Percentiles rank a stretch among this genome's conserved stretches.
These are phyloP conservation scores for Polyommatus iphigenia DNA, from an alignment of 2,888 invertebrate genomes.

Conservation along the genomic window DNA sequence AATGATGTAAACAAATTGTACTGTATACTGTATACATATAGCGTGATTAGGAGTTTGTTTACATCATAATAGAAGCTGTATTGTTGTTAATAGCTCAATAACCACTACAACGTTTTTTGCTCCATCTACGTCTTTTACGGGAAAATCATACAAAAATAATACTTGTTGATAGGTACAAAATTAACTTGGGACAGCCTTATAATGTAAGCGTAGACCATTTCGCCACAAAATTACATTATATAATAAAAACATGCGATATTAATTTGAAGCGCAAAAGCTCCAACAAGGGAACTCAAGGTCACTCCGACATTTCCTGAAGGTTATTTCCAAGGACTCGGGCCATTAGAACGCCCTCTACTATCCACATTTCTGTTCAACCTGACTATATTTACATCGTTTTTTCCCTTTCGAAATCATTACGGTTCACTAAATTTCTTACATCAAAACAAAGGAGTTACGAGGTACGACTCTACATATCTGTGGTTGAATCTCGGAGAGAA, in stretches of 20 bases:
- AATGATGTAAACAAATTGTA: conserved; percentile 7
- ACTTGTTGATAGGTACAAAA: neutral
- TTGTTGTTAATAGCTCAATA: neutral
- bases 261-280: neutral
- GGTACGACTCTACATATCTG: neutral
- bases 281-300: conserved; percentile 39
- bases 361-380: conserved; percentile 25
- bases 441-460: conserved; percentile 3
- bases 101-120: neutral
- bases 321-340: conserved; percentile 56
- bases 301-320: conserved; percentile 50
- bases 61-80: neutral
- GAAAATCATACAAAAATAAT: neutral
- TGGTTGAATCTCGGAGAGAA: neutral
- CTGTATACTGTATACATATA: neutral
- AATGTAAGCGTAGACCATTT: neutral
- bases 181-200: neutral
- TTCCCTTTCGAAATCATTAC: conserved; percentile 23
- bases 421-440: neutral
- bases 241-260: conserved; percentile 5
- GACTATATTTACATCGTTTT: conserved; percentile 30
- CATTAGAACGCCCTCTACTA: conserved; percentile 33
- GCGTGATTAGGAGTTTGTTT: neutral
- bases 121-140: neutral
- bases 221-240: neutral